These are phyloP conservation scores for Idaea dimidiata DNA, from an alignment of 2,888 invertebrate genomes.

Conservation along the genomic window DNA sequence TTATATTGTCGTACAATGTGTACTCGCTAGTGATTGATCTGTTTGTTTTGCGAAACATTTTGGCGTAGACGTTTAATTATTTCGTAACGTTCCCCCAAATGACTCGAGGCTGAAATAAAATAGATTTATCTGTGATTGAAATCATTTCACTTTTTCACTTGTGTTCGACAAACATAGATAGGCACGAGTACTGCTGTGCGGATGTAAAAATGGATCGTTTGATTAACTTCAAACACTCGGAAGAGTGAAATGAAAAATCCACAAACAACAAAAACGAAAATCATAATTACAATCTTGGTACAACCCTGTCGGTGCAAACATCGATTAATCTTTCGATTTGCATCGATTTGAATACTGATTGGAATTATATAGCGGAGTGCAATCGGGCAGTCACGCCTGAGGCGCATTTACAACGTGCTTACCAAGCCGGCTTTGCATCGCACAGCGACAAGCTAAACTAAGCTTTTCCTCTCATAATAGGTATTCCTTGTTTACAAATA, in stretches of 20 bases:
- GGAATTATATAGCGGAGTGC: slow-evolving; percentile 58
- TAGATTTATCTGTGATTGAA: slow-evolving; percentile 27
- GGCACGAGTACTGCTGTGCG: slow-evolving; percentile 5
- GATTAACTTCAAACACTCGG: slow-evolving; percentile 11
- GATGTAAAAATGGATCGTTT: slow-evolving; percentile 3
- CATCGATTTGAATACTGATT: slow-evolving; percentile 74
- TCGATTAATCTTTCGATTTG: slow-evolving; percentile 71
- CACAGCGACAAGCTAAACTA: slow-evolving; percentile 21
- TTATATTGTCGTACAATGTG: slow-evolving; percentile 45
- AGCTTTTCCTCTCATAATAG: neutral
- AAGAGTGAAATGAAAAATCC: slow-evolving; percentile 19
- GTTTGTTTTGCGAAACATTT: slow-evolving; percentile 36
- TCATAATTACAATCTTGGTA: slow-evolving; percentile 46
- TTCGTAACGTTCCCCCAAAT: slow-evolving; percentile 28
- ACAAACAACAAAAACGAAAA: slow-evolving; percentile 39
- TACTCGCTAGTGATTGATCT: slow-evolving; percentile 46
- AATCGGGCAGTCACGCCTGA: slow-evolving; percentile 48
- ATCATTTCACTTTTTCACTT: slow-evolving; percentile 9
- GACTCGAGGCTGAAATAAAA: slow-evolving; percentile 28
- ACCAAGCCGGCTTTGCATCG: slow-evolving; percentile 17
- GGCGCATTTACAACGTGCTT: slow-evolving; percentile 44
- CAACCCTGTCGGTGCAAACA: slow-evolving; percentile 51
- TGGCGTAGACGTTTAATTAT: slow-evolving; percentile 31
- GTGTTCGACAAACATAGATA: slow-evolving; percentile 3
- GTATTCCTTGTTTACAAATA: neutral